phyloP scores from a whole-genome alignment of 2,888 invertebrate species.

The Leistus spinibarbis region DNA sequence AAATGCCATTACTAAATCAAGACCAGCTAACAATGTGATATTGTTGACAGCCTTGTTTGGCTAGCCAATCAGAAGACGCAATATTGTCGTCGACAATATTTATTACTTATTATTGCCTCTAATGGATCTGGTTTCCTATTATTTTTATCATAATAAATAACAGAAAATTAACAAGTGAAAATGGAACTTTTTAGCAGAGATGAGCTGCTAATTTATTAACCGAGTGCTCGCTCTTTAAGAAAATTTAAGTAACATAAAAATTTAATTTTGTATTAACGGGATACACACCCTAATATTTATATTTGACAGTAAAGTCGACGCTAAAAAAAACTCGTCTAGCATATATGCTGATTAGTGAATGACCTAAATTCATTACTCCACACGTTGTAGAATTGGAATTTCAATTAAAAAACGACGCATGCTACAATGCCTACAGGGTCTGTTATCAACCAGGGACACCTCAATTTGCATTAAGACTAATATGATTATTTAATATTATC shows the following conservation, averaged over 20 bases:
- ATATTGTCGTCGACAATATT: conserved; percentile 24
- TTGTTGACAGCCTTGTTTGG: conserved; percentile 16
- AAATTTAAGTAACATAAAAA: no score
- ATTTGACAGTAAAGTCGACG: no score
- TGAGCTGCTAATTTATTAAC: no score
- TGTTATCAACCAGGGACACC: neutral
- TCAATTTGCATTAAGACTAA: neutral
- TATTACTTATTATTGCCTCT: no score
- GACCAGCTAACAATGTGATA: conserved; percentile 21
- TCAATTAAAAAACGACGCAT: conserved; percentile 33
- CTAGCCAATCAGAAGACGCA: conserved; percentile 11
- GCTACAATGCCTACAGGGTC: neutral
- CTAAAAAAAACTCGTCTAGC: no score
- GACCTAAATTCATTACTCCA: conserved; percentile 29
- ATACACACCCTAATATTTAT: no score
- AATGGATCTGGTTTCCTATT: conserved; percentile 7
- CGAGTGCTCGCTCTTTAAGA: no score
- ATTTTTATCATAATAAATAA: neutral
- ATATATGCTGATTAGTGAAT: no score
- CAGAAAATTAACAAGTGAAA: no score
- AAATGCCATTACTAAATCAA: conserved; percentile 23
- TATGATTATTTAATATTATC: neutral
- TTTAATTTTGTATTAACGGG: no score
- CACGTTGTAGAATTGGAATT: conserved; percentile 27
- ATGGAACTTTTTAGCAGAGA: no score